Conservation (phyloP, 2,888 invertebrate genomes). For the Lasioglossum lativentre region DNA sequence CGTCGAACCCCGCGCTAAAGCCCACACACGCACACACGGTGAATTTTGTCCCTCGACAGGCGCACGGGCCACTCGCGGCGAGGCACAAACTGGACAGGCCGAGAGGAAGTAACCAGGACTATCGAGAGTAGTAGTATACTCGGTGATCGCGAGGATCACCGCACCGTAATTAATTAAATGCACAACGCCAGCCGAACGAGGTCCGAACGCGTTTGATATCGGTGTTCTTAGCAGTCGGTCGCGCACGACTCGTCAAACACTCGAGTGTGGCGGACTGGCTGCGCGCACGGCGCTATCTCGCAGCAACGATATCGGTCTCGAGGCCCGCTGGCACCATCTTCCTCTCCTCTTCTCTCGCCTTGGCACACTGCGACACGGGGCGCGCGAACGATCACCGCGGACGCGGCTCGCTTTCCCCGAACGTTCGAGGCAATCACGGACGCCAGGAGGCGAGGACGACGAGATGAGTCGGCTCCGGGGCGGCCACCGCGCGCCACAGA, state of each 20-base stretch:
- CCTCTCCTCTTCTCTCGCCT: slow-evolving; percentile 71
- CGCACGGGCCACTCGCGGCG: slow-evolving; percentile 61
- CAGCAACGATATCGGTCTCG: slow-evolving; percentile 80
- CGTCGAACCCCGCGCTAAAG: slow-evolving; percentile 71
- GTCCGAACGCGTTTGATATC: slow-evolving; percentile 37
- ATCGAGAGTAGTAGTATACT: slow-evolving; percentile 30
- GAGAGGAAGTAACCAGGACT: slow-evolving; percentile 45
- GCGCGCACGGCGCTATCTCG: slow-evolving; percentile 83
- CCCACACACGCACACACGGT: slow-evolving; percentile 62
- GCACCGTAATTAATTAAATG: slow-evolving; percentile 32
- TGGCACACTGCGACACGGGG: slow-evolving; percentile 76
- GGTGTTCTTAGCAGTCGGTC: slow-evolving; percentile 49
- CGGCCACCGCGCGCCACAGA: slow-evolving; percentile 76
- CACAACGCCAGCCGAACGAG: slow-evolving; percentile 44
- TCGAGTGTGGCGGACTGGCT: slow-evolving; percentile 78
- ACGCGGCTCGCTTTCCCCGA: slow-evolving; percentile 72
- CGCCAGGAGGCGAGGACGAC: slow-evolving; percentile 70
- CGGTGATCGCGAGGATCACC: slow-evolving; percentile 43
- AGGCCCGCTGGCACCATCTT: slow-evolving; percentile 81
- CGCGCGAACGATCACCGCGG: slow-evolving; percentile 75
- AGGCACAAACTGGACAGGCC: slow-evolving; percentile 48
- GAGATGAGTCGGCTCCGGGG: slow-evolving; percentile 70
- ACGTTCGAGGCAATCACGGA: slow-evolving; percentile 71
- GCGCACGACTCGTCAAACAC: slow-evolving; percentile 73
- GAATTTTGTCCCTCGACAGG: slow-evolving; percentile 54